phyloP scores from a whole-genome alignment of 2,888 invertebrate species.

The Drosophila falleni region DNA sequence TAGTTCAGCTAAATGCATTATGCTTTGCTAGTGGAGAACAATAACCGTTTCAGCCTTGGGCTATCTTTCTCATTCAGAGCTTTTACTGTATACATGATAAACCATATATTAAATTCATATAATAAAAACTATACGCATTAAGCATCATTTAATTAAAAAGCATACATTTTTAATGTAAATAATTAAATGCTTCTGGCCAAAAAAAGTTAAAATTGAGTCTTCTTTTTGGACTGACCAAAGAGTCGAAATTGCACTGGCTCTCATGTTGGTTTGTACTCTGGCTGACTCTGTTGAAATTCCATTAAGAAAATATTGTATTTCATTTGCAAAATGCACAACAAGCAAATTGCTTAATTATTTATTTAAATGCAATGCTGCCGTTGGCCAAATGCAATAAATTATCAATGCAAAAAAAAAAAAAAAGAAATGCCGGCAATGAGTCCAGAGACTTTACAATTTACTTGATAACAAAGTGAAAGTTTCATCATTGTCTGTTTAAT shows the following conservation, averaged over 20 bases:
- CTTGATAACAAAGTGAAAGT: conserved; percentile 72
- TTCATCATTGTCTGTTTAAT: conserved; percentile 24
- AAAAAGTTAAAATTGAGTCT: conserved; percentile 59
- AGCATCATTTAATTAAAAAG: conserved; percentile 62
- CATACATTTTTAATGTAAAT: conserved; percentile 45
- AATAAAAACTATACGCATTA: conserved; percentile 37
- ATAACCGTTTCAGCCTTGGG: not conserved
- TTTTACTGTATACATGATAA: conserved; percentile 10
- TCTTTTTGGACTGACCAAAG: conserved; percentile 16
- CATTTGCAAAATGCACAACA: conserved; percentile 56
- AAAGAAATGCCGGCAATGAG: conserved; percentile 9
- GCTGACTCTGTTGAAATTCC: conserved; percentile 52
- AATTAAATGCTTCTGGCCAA: conserved; percentile 58
- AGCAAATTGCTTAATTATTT: conserved; percentile 73
- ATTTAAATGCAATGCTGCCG: conserved; percentile 59
- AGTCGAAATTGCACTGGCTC: conserved; percentile 4
- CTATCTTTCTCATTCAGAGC: not conserved
- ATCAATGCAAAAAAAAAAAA: conserved; percentile 46
- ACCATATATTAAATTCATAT: conserved; percentile 42
- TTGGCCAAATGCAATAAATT: conserved; percentile 60
- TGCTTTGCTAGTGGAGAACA: too few species aligned
- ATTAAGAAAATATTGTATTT: conserved; percentile 75
- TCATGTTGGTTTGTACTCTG: not conserved
- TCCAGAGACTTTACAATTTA: conserved; percentile 41
- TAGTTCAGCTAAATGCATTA: not conserved